Conservation (phyloP, 2,888 invertebrate genomes). For the Dorcus parallelipipedus region DNA sequence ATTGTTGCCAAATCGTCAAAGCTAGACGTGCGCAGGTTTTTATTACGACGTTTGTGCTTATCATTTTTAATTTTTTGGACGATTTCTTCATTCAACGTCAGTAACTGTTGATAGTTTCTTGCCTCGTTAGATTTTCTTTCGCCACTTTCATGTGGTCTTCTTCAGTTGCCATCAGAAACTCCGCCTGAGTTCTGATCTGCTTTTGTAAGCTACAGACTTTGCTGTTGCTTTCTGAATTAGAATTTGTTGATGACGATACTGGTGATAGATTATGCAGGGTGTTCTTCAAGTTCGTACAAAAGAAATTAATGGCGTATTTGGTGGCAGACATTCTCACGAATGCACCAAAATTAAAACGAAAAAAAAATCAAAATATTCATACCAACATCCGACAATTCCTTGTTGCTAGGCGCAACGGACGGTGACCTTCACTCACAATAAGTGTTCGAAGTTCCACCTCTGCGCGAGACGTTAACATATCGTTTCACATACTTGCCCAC, state of each 20-base stretch:
- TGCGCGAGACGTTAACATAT: too few relatives aligned
- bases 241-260: conserved; percentile 18
- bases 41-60: conserved; percentile 2
- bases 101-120: conserved; percentile 40
- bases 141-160: conserved; percentile 37
- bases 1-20: conserved; percentile 18
- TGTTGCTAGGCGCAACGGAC: too few relatives aligned
- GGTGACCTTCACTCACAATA: too few relatives aligned
- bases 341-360: too few relatives aligned
- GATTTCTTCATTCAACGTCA: conserved; percentile 39
- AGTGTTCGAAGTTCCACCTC: too few relatives aligned
- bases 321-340: too few relatives aligned
- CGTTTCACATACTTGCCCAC: too few relatives aligned
- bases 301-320: too few relatives aligned
- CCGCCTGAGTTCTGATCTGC: not conserved
- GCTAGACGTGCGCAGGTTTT: too few relatives aligned
- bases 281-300: too few relatives aligned
- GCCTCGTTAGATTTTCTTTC: conserved; percentile 40
- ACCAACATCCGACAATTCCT: too few relatives aligned
- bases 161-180: conserved; percentile 18
- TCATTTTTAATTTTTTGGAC: conserved; percentile 21
- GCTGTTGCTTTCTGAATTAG: conserved; percentile 18
- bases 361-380: too few relatives aligned
- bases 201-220: conserved; percentile 13
- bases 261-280: conserved; percentile 20